Percentiles rank a stretch among this genome's conserved stretches.
phyloP scores from a whole-genome alignment of 2,888 invertebrate genomes.

The Endotricha flammealis region DNA sequence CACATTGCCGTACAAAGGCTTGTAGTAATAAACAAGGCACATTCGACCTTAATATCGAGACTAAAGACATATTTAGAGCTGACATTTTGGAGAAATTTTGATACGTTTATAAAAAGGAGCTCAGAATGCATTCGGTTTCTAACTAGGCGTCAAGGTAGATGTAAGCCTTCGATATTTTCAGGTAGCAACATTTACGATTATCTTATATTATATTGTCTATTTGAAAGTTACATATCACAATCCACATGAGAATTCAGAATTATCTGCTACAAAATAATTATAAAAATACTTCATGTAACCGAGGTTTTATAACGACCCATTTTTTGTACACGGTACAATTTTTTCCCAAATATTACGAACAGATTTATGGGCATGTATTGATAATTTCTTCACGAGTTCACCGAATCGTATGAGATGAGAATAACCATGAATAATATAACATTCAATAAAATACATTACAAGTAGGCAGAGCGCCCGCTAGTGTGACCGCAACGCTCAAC shows the following conservation, averaged over 20 bases:
- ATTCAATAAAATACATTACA: constrained; percentile 66
- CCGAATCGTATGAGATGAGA: constrained; percentile 59
- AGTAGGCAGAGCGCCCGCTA: constrained; percentile 47
- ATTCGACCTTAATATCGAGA: constrained; percentile 40
- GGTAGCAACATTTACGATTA: too few species aligned
- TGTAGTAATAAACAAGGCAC: constrained; percentile 30
- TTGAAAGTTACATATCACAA: too few species aligned
- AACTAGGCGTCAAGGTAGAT: constrained; percentile 35
- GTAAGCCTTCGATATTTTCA: too few species aligned
- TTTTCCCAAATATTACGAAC: constrained; percentile 33
- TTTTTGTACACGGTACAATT: constrained; percentile 18
- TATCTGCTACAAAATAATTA: too few species aligned
- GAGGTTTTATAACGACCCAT: constrained; percentile 5
- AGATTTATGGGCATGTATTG: constrained; percentile 34
- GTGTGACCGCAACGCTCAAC: constrained; percentile 56
- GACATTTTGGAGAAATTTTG: constrained; percentile 29
- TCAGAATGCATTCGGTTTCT: constrained; percentile 29
- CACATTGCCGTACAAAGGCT: constrained; percentile 61
- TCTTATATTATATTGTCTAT: too few species aligned
- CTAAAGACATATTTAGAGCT: constrained; percentile 32
- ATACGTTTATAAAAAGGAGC: constrained; percentile 29
- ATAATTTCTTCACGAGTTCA: constrained; percentile 55
- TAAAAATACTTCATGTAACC: too few species aligned
- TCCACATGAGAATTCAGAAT: too few species aligned
- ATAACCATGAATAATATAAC: constrained; percentile 26